A percentile compares a stretch with the other conserved stretches of the same genome.
These are phyloP conservation scores for Metacarcinus magister DNA, from an alignment of 2,888 invertebrate species.

Conservation along the genomic window DNA sequence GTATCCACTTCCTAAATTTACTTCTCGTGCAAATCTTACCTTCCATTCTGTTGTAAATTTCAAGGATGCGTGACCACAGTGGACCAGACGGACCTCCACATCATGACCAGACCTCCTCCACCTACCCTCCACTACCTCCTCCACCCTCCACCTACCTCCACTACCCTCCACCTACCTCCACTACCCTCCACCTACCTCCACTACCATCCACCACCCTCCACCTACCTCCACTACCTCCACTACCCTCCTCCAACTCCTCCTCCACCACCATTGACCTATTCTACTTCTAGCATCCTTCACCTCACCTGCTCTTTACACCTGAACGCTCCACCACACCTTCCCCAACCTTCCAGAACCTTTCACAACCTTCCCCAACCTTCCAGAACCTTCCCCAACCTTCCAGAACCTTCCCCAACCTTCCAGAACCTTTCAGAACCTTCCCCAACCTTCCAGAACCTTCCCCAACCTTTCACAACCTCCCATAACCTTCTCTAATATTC, in stretches of 20 bases:
- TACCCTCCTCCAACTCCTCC: not conserved
- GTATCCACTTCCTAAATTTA: not conserved
- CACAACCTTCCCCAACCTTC: not conserved
- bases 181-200: not conserved
- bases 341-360: not conserved
- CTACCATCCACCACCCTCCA: not conserved
- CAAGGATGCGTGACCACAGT: not conserved
- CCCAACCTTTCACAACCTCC: too few relatives aligned
- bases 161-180: not conserved
- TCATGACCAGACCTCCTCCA: not conserved
- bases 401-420: too few relatives aligned
- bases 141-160: not conserved
- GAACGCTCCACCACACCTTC: not conserved
- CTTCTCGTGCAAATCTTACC: slow-evolving; percentile 15
- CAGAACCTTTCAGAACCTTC: too few relatives aligned
- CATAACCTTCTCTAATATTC: too few relatives aligned
- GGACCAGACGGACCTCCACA: not conserved
- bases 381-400: too few relatives aligned
- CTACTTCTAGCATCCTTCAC: not conserved
- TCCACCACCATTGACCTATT: not conserved
- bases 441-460: too few relatives aligned
- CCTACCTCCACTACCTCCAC: not conserved
- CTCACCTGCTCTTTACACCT: not conserved
- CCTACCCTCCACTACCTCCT: not conserved
- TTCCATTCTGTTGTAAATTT: not conserved